Evolutionary conservation across 2,797 vertebrate genomes (phyloP).

Genomic region (Silurus lanzhouensis): DNA sequence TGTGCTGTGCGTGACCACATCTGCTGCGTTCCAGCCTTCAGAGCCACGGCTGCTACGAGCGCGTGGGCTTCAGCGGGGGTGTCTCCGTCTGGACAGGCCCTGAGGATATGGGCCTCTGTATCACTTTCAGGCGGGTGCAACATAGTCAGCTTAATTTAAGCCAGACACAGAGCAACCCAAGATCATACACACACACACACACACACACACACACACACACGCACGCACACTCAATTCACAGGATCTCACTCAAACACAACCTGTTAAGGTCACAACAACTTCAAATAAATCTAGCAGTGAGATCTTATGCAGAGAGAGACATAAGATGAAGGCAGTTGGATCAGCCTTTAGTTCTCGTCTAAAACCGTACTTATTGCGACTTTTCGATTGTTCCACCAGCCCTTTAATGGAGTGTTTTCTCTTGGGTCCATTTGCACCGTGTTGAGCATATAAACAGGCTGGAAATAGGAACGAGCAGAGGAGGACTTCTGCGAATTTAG

Average conservation of each 20-base stretch:
- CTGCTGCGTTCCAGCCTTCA: slow-evolving; percentile 30
- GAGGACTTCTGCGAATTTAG: slow-evolving; percentile 32
- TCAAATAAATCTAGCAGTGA: slow-evolving; percentile 48
- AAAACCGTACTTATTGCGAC: slow-evolving; percentile 53
- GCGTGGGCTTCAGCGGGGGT: slow-evolving; percentile 43
- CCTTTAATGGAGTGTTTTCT: slow-evolving; percentile 61
- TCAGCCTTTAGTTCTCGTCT: slow-evolving; percentile 54
- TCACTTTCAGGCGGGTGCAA: slow-evolving; percentile 53
- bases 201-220: not conserved
- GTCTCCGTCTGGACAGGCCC: slow-evolving; percentile 52
- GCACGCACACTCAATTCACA: slow-evolving; percentile 19
- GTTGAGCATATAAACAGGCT: slow-evolving; percentile 60
- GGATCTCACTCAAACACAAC: slow-evolving; percentile 27
- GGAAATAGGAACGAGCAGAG: slow-evolving; percentile 43
- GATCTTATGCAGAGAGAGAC: slow-evolving; percentile 28
- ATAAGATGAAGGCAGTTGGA: slow-evolving; percentile 36
- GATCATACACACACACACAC: slow-evolving; percentile 13
- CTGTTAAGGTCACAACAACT: slow-evolving; percentile 51
- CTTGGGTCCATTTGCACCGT: slow-evolving; percentile 54
- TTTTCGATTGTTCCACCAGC: slow-evolving; percentile 59
- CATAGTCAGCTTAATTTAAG: slow-evolving; percentile 51
- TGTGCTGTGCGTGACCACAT: slow-evolving; percentile 32
- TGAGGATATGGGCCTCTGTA: slow-evolving; percentile 48
- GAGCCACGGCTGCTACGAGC: slow-evolving; percentile 29
- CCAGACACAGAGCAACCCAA: slow-evolving; percentile 56